A percentile compares a stretch with the other conserved stretches of the same genome.
These are phyloP conservation scores for Enteromius paludinosus DNA, from an alignment of 2,797 vertebrate genomes.

Conservation along the genomic window DNA sequence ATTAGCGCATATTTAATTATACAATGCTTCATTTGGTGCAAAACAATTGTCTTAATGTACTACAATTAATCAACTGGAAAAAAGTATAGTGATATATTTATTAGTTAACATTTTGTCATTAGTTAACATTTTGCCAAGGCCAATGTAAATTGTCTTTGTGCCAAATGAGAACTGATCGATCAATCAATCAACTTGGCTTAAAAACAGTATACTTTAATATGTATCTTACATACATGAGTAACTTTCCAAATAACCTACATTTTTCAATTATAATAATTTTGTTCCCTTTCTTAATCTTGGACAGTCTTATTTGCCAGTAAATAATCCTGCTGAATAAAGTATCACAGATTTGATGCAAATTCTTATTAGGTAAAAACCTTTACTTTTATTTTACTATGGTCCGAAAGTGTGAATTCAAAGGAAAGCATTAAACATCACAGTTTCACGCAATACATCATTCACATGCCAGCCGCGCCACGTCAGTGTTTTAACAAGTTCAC, in stretches of 20 bases:
- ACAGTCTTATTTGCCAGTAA: no score
- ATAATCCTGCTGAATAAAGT: background rate
- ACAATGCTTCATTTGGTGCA: background rate
- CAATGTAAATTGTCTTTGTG: background rate
- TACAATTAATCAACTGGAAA: background rate
- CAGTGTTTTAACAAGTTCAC: constrained; percentile 4
- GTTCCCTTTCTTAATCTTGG: no score
- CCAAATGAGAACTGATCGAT: background rate
- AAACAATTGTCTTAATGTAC: background rate
- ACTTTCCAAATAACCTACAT: no score
- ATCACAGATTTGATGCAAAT: background rate
- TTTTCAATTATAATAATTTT: no score
- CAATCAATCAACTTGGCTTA: no score
- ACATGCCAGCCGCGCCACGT: background rate
- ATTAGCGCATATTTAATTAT: background rate
- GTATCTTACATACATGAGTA: no score
- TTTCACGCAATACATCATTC: background rate
- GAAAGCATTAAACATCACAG: background rate
- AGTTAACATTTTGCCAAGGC: background rate
- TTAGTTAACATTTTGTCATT: background rate
- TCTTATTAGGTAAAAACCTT: background rate
- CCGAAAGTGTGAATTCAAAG: background rate
- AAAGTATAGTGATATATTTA: background rate
- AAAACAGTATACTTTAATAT: no score
- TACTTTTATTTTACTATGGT: background rate